Evolutionary conservation across 2,888 invertebrate genomes (phyloP), one percentile per base, ranked within the genome.

Genomic region (Cataglyphis albicans): DNA sequence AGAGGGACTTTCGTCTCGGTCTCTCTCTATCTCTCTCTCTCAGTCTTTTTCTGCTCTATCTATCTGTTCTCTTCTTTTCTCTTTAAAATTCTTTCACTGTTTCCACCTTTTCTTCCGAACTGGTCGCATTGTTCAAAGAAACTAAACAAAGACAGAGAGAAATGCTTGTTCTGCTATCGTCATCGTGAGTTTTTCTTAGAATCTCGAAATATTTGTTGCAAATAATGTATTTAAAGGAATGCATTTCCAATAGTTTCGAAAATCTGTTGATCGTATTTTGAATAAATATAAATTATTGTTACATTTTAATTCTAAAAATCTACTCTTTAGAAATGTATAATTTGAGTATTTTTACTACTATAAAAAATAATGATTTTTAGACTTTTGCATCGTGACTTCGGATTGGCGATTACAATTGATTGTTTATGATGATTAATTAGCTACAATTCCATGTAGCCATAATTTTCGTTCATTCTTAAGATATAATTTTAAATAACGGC

Each of bases 1-100:
- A 90, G 86, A 87, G 87, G 72, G 86, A 87, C 82, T 87, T 65
- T 65, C 82, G 81, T 81, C 84, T 84, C 81, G 63, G 65, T 81
- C 83, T 70, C 70, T 55, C 67, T 48, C 18, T 73, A 83, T 38
- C 7, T n/a, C 48, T 18, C 12, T 35, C 55, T 63, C 63, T 44
- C 81, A 65, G 55, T 64, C 61, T 82, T 64, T 64, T 68, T 25
- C 81, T 68, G 32, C 48, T 59, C 9, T 63, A 44, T 68, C 72
- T 75, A 44, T 73, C 72, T 75, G 21, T 55, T 29, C 15, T 57
- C 44, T 35, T 67, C 15, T 57, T 55, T 35, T 67, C 72, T 74
- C 81, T 84, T 78, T 70, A 65, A 73, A 57, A 70, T 64, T n/a
- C 59, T 76, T 18, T 63, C 44, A 63, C 72, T 74, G 78, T 84